Evolutionary conservation across 2,888 invertebrate genomes (phyloP).

Genomic region (Erebia aethiops): DNA sequence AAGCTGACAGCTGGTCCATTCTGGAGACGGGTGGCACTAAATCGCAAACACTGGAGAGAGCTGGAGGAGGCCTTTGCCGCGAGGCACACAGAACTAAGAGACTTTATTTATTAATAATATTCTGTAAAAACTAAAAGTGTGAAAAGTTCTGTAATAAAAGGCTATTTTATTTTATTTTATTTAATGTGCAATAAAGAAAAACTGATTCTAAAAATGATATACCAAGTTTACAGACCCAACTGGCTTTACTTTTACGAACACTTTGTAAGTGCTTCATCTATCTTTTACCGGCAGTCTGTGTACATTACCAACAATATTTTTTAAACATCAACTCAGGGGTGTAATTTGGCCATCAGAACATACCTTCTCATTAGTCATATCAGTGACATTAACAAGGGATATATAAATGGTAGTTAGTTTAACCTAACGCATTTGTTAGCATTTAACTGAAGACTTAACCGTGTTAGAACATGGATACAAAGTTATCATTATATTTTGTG

Average conservation of each 20-base stretch:
- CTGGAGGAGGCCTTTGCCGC: no score
- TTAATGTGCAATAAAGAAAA: no score
- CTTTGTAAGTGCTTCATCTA: not conserved
- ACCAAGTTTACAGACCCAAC: not conserved
- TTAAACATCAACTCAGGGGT: constrained; percentile 51
- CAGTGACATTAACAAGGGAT: constrained; percentile 43
- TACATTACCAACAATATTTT: constrained; percentile 12
- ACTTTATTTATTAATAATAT: no score
- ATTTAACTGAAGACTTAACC: not conserved
- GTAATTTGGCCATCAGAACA: constrained; percentile 50
- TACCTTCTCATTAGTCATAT: constrained; percentile 38
- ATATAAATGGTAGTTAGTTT: constrained; percentile 46
- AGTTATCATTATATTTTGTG: constrained; percentile 29
- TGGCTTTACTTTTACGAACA: not conserved
- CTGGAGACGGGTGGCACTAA: no score
- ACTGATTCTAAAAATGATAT: not conserved
- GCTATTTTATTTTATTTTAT: no score
- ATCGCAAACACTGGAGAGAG: no score
- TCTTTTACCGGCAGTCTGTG: not conserved
- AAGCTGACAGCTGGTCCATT: no score
- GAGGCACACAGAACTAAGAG: no score
- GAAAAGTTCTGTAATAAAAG: no score
- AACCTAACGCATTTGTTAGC: constrained; percentile 13
- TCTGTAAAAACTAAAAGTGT: no score
- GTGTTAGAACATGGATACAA: constrained; percentile 24